Conservation (phyloP, 2,797 vertebrate species). For the Kryptolebias ocellatus region DNA sequence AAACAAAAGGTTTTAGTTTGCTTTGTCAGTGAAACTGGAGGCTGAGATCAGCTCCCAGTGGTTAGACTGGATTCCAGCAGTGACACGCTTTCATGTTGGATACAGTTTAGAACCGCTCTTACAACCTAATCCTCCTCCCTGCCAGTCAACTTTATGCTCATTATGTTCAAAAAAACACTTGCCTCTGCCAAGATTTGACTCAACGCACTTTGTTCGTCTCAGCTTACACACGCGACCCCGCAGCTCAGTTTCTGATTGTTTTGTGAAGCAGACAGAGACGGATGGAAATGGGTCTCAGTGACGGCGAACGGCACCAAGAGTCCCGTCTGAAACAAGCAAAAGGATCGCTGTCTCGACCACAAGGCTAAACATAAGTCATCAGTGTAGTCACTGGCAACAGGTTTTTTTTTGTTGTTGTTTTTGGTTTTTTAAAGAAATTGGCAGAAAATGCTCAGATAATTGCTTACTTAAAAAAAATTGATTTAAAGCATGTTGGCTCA, state of each 20-base stretch:
- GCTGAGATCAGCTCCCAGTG: conserved; percentile 8
- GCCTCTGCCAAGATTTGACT: conserved; percentile 17
- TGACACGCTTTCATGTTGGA: conserved; percentile 24
- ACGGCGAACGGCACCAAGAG: conserved; percentile 11
- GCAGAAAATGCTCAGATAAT: conserved; percentile 27
- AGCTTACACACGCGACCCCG: conserved; percentile 31
- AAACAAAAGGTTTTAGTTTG: conserved; percentile 15
- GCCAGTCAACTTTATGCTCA: conserved; percentile 10
- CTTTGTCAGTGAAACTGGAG: background rate
- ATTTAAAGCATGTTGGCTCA: conserved; percentile 43
- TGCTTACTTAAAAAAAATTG: conserved; percentile 21
- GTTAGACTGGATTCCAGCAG: conserved; percentile 21
- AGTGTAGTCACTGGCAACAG: conserved; percentile 4
- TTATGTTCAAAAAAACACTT: conserved; percentile 23
- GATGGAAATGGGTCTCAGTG: conserved; percentile 33
- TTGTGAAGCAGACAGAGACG: conserved; percentile 45
- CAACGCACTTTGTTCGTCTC: conserved; percentile 32
- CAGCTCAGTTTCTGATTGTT: conserved; percentile 41
- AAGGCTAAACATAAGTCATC: conserved; percentile 31
- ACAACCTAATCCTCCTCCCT: conserved; percentile 33
- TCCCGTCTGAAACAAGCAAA: conserved; percentile 16
- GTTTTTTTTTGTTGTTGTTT: no score
- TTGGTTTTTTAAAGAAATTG: conserved; percentile 15
- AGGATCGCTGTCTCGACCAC: conserved; percentile 34
- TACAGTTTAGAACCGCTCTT: conserved; percentile 25